These are phyloP conservation scores for Bombycilla garrulus DNA, from an alignment of 2,113 vertebrate genomes.

Conservation along the genomic window DNA sequence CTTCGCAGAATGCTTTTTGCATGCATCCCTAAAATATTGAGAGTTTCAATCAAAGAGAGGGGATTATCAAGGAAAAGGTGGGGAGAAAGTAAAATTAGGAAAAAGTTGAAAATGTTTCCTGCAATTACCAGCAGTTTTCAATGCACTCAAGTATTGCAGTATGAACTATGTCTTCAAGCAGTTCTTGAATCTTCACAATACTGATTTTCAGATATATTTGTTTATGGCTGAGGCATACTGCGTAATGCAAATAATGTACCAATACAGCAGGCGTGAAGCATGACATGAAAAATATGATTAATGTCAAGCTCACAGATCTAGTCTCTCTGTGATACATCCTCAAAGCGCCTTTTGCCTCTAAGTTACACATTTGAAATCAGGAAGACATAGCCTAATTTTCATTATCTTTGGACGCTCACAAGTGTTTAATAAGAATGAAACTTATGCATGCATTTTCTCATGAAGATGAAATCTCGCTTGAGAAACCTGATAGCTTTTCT, in stretches of 20 bases:
- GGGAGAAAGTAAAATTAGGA: background rate
- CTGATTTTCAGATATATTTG: conserved; percentile 46
- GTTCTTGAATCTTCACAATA: conserved; percentile 5
- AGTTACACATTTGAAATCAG: conserved; percentile 39
- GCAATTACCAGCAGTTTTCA: background rate
- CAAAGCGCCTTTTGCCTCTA: background rate
- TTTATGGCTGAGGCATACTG: conserved; percentile 37
- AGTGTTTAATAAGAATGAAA: conserved; percentile 45
- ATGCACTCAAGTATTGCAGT: background rate
- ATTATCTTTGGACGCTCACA: conserved; percentile 45
- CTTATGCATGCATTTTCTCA: conserved; percentile 4
- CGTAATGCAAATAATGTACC: conserved; percentile 15
- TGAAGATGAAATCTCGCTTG: background rate
- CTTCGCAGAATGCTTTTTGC: background rate
- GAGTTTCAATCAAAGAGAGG: background rate
- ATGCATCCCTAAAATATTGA: background rate
- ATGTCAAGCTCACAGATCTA: conserved; percentile 22
- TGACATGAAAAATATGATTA: conserved; percentile 50
- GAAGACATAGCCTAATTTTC: conserved; percentile 37
- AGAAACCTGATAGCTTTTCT: conserved; percentile 23
- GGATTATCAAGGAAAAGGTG: background rate
- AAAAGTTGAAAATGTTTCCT: background rate
- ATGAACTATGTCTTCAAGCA: conserved; percentile 31
- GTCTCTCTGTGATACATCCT: background rate
- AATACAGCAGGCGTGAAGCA: conserved; percentile 45